Evolutionary conservation across 2,113 vertebrate species (phyloP), one percentile per base, ranked within the genome.

Genomic region (Barbus barbus): DNA sequence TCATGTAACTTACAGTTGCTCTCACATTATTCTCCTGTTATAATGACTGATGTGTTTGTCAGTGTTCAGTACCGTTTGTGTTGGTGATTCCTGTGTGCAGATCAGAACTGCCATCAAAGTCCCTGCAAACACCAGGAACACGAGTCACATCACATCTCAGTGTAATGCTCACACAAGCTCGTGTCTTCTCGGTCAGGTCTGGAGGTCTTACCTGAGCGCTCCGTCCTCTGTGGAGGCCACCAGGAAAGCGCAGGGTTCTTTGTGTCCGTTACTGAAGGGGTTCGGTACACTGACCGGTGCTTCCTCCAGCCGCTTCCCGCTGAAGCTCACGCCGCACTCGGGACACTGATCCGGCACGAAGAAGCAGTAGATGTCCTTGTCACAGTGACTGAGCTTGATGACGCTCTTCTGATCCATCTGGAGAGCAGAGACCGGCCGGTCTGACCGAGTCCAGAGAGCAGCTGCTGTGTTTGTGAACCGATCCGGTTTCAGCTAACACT

Each of bases 81-180:
- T 89, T 94, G 67, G 95, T 95, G 88, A 99, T 96, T 1, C 97
- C 97, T 0, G 98, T 97, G 3, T 99, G 98, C 0, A 99, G 96
- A 36, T 99, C 96, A 0, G 95, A 91, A 0, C 69, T 89, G 53
- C 96, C 97, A 4, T 96, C 93, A 6, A 97, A 97, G 0, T 91
- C 96, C 53, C 98, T 98, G 44, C 12, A 13, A 46, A 13, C 3
- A 13, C 44, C 44, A 46, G 44, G 44, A 46, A 3, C 44, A 44
- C 38, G 11, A 2, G 38, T 9, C n/a, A n/a, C n/a, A n/a, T n/a
- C n/a, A n/a, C n/a, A n/a, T n/a, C n/a, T n/a, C n/a, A n/a, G n/a
- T n/a, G n/a, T n/a, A n/a, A n/a, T n/a, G n/a, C n/a, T n/a, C n/a
- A n/a, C n/a, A n/a, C n/a, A n/a, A n/a, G n/a, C n/a, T n/a, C n/a